phyloP scores from a whole-genome alignment of 2,888 invertebrate genomes.

The Orchesella flavescens region DNA sequence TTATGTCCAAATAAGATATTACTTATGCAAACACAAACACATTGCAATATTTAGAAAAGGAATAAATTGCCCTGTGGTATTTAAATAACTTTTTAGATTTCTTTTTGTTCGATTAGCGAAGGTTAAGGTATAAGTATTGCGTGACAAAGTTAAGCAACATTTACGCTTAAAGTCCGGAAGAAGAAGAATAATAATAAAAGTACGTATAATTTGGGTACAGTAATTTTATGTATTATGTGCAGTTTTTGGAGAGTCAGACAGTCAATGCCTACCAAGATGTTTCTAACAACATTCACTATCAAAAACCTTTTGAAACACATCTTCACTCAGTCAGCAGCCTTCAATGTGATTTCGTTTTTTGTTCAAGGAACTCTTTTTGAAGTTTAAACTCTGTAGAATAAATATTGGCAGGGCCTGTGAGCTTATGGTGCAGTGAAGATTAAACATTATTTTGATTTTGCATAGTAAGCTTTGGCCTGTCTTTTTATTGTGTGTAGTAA shows the following conservation, averaged over 20 bases:
- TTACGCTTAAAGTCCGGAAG: too few species aligned
- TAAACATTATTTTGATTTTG: not conserved
- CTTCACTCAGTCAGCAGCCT: constrained; percentile 21
- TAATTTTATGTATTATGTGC: not conserved
- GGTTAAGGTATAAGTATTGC: too few species aligned
- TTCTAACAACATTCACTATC: too few species aligned
- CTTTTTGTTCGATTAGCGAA: too few species aligned
- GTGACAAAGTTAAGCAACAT: too few species aligned
- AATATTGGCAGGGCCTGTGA: constrained; percentile 22
- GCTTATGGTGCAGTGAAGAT: not conserved
- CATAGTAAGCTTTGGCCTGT: not conserved
- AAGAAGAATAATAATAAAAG: too few species aligned
- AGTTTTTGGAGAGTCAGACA: not conserved
- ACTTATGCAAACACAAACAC: too few species aligned
- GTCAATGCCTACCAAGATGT: not conserved
- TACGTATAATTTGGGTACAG: not conserved
- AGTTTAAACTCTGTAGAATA: constrained; percentile 22
- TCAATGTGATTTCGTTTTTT: constrained; percentile 6
- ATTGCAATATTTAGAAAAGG: not conserved
- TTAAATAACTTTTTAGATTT: too few species aligned
- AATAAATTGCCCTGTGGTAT: too few species aligned
- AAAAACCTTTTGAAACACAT: constrained; percentile 20
- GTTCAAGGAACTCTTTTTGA: constrained; percentile 2
- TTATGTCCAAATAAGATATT: too few species aligned
- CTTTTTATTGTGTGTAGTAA: constrained; percentile 6